A percentile compares a stretch with the other conserved stretches of the same genome.
Conservation (phyloP, 1,140 invertebrate species). For the Anadara kagoshimensis region DNA sequence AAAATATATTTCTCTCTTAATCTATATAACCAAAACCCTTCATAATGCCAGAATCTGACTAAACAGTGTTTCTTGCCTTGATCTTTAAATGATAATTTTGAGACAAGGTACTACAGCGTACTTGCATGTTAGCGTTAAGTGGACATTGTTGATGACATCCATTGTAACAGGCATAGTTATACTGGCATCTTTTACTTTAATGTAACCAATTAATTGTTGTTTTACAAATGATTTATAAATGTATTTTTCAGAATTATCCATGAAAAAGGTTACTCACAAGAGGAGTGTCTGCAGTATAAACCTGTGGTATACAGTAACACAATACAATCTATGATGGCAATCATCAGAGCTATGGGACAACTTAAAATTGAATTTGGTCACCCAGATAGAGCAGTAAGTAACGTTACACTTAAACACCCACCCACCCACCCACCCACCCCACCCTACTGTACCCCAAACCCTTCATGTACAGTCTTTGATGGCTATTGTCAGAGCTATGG, state of each 20-base stretch:
- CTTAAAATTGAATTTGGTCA: slow-evolving; percentile 93
- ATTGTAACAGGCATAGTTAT: too few relatives aligned
- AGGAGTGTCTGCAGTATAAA: slow-evolving; percentile 94
- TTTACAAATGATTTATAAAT: neutral
- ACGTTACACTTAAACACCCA: neutral
- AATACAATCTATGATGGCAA: slow-evolving; percentile 90
- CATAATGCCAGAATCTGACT: too few relatives aligned
- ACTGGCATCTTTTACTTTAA: too few relatives aligned
- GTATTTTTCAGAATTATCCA: slow-evolving; percentile 86
- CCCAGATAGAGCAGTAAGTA: slow-evolving; percentile 84
- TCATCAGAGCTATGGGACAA: slow-evolving; percentile 95
- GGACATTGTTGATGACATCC: too few relatives aligned
- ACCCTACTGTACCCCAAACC: too few relatives aligned
- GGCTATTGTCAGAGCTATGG: slow-evolving; percentile 96
- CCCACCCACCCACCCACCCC: too few relatives aligned
- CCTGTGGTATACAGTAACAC: slow-evolving; percentile 94
- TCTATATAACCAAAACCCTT: too few relatives aligned
- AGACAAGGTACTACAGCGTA: too few relatives aligned
- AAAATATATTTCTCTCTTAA: too few relatives aligned
- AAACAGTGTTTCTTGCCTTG: too few relatives aligned
- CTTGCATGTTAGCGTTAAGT: too few relatives aligned
- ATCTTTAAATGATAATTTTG: too few relatives aligned
- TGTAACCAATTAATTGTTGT: neutral
- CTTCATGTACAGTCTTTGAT: slow-evolving; percentile 93
- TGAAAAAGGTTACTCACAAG: slow-evolving; percentile 93